phyloP scores from a whole-genome alignment of 2,113 vertebrate genomes.

The Eurypyga helias region DNA sequence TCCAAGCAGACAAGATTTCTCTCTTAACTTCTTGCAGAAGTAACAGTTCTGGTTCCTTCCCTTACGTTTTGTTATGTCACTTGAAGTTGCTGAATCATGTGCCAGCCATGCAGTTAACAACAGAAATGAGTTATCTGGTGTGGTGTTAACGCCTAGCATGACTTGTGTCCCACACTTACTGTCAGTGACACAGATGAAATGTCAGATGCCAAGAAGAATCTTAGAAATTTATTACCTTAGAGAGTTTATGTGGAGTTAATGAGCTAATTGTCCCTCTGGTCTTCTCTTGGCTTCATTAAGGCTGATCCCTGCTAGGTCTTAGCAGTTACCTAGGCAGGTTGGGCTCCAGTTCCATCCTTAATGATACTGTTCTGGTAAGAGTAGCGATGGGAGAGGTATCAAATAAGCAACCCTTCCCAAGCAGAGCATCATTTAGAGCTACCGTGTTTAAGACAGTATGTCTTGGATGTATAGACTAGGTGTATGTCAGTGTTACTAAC shows the following conservation, averaged over 20 bases:
- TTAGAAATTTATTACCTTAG: background rate
- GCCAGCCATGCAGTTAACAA: background rate
- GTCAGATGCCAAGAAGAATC: background rate
- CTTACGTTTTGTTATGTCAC: background rate
- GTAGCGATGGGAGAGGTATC: background rate
- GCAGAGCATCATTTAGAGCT: background rate
- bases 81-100: background rate
- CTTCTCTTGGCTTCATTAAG: background rate
- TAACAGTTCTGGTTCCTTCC: background rate
- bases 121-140: background rate
- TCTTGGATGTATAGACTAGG: background rate
- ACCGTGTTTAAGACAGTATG: background rate
- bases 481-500: background rate
- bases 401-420: background rate
- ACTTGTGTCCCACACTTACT: background rate
- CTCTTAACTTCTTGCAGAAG: background rate
- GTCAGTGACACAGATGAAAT: background rate
- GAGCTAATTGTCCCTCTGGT: background rate
- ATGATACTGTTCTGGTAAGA: background rate
- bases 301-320: background rate
- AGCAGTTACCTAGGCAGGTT: background rate
- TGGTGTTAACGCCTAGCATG: background rate
- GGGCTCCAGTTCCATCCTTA: background rate
- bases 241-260: background rate
- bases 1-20: background rate